Percentiles rank a stretch among this genome's conserved stretches.
phyloP scores from a whole-genome alignment of 2,888 invertebrate species.

The Diarsia mendica region DNA sequence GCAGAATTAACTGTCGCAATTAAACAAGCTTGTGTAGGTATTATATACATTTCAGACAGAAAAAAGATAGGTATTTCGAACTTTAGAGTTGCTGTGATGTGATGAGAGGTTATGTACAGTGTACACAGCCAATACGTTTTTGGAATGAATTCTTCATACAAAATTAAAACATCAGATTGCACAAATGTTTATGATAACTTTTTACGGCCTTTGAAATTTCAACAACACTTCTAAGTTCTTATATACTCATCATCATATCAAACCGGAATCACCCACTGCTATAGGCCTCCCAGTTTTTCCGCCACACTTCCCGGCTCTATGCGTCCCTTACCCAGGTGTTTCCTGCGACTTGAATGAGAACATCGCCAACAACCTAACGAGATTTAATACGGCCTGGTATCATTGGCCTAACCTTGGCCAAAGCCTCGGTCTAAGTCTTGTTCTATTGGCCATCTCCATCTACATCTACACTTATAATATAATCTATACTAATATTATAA shows the following conservation, averaged over 20 bases:
- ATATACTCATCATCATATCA: not conserved
- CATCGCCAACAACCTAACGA: too few relatives aligned
- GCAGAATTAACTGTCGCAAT: constrained; percentile 12
- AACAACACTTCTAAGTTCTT: not conserved
- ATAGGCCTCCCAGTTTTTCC: too few relatives aligned
- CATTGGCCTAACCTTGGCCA: too few relatives aligned
- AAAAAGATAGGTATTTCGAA: not conserved
- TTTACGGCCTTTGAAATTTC: not conserved
- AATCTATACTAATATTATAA: too few relatives aligned
- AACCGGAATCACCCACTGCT: too few relatives aligned
- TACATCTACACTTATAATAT: too few relatives aligned
- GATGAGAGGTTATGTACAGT: not conserved
- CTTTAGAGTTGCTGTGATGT: not conserved
- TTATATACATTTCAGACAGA: not conserved
- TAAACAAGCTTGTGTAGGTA: not conserved
- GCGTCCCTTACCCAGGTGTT: too few relatives aligned
- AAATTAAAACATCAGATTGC: constrained; percentile 4
- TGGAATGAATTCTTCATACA: not conserved
- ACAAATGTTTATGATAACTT: constrained; percentile 5
- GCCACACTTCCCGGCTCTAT: too few relatives aligned
- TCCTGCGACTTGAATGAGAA: too few relatives aligned
- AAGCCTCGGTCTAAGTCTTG: too few relatives aligned
- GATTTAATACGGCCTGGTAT: too few relatives aligned
- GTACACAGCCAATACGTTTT: not conserved
- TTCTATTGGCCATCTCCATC: too few relatives aligned